These are phyloP conservation scores for Eptesicus fuscus DNA, from an alignment of 2,113 vertebrate species.

Conservation along the genomic window DNA sequence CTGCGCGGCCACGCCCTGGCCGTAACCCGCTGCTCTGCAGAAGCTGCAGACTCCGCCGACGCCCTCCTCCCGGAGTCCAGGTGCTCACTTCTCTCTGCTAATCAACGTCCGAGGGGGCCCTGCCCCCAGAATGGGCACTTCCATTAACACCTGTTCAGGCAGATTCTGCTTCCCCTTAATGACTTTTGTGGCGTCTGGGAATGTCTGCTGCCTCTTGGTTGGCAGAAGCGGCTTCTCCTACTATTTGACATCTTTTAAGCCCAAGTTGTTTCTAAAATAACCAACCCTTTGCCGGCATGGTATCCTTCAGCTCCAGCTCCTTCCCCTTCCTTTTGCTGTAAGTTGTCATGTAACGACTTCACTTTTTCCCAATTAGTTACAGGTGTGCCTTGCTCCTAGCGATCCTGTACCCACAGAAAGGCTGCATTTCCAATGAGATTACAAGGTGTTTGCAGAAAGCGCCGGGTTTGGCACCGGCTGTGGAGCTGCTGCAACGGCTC, in stretches of 20 bases:
- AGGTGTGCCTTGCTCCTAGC: neutral
- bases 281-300: neutral
- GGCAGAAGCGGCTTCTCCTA: neutral
- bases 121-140: neutral
- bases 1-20: too few relatives aligned
- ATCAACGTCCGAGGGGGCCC: neutral
- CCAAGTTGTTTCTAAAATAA: neutral
- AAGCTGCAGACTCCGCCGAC: too few relatives aligned
- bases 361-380: neutral
- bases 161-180: neutral
- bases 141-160: neutral
- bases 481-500: neutral
- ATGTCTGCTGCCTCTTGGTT: neutral
- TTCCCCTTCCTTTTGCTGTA: neutral
- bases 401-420: neutral
- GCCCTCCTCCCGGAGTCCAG: neutral
- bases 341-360: neutral
- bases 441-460: neutral
- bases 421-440: neutral
- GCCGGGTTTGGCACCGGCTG: neutral
- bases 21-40: neutral
- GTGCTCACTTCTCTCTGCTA: neutral
- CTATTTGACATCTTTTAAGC: neutral
- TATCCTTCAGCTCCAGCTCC: neutral
- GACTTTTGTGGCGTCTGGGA: neutral